Conservation (phyloP, 2,797 vertebrate genomes). For the Spondyliosoma cantharus region DNA sequence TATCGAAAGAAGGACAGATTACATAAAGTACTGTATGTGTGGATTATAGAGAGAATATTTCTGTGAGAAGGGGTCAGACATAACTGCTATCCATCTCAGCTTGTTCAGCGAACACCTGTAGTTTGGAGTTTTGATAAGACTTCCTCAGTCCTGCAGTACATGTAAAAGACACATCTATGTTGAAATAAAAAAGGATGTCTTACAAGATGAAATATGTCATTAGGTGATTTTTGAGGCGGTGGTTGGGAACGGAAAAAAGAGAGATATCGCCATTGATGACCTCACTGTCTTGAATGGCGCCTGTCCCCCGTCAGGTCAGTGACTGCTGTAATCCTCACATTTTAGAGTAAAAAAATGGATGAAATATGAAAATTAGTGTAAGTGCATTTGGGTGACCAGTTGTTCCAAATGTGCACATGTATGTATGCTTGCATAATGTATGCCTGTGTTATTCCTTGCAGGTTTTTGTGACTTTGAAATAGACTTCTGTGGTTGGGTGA, state of each 20-base stretch:
- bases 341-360: not conserved
- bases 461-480: slow-evolving; percentile 88
- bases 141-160: not conserved
- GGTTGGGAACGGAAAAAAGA: slow-evolving; percentile 64
- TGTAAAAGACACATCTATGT: not conserved
- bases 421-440: not conserved
- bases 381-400: not conserved
- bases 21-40: too few species aligned
- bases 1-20: too few species aligned
- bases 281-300: slow-evolving; percentile 77
- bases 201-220: not conserved
- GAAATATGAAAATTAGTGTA: not conserved
- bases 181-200: not conserved
- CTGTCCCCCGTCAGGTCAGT: slow-evolving; percentile 80
- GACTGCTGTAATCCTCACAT: not conserved
- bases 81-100: too few species aligned
- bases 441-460: slow-evolving; percentile 49
- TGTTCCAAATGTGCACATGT: not conserved
- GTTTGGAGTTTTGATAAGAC: too few species aligned
- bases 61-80: too few species aligned
- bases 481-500: slow-evolving; percentile 84
- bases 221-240: slow-evolving; percentile 84
- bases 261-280: slow-evolving; percentile 84
- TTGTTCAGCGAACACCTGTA: too few species aligned
- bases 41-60: too few species aligned